phyloP scores from a whole-genome alignment of 2,113 vertebrate species.

The Caracal caracal region DNA sequence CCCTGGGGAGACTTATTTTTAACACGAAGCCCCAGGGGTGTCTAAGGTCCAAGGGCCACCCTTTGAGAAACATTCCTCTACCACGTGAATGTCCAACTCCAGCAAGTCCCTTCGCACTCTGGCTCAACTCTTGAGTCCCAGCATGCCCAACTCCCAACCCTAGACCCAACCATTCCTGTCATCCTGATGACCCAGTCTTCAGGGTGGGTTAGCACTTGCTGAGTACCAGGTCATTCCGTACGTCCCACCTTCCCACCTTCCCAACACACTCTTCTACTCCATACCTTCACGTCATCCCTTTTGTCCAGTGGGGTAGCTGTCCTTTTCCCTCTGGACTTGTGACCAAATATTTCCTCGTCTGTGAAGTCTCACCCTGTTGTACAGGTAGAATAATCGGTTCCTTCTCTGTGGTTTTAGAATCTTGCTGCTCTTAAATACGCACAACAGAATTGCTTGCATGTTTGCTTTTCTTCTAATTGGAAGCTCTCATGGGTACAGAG shows the following conservation, averaged over 20 bases:
- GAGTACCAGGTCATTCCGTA: no score
- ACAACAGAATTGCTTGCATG: not conserved
- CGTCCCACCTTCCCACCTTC: no score
- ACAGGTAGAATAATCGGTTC: not conserved
- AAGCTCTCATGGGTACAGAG: not conserved
- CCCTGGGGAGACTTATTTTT: not conserved
- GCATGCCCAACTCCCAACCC: not conserved
- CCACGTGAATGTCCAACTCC: not conserved
- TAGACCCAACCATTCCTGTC: not conserved
- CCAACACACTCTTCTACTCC: no score
- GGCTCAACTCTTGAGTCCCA: not conserved
- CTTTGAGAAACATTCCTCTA: not conserved
- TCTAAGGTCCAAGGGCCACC: not conserved
- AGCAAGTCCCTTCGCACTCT: not conserved
- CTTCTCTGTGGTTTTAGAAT: not conserved
- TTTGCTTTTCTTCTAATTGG: not conserved
- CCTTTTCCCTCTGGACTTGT: not conserved
- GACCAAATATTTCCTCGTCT: not conserved
- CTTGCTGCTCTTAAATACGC: not conserved
- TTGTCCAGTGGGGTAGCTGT: not conserved
- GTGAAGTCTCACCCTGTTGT: not conserved
- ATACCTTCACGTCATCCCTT: not conserved
- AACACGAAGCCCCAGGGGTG: not conserved
- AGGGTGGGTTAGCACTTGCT: no score
- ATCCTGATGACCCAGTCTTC: not conserved